phyloP scores from a whole-genome alignment of 1,140 invertebrate species.

The Drosophila melanogaster region DNA sequence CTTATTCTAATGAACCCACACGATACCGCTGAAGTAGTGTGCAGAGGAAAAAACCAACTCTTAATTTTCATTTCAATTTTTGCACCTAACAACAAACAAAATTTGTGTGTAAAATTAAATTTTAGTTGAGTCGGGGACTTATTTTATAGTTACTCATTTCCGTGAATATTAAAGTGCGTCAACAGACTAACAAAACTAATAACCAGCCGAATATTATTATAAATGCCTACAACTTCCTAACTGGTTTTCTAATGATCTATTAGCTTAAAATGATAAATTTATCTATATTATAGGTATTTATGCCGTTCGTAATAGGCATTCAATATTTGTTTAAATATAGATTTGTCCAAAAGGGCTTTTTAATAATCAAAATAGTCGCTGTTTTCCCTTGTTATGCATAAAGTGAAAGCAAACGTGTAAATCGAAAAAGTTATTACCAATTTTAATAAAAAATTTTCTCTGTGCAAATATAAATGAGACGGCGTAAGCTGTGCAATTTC shows the following conservation, averaged over 20 bases:
- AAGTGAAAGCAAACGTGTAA: too few species aligned
- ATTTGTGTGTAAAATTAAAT: background rate
- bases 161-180: background rate
- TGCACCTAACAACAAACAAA: background rate
- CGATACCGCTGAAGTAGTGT: slow-evolving; percentile 3
- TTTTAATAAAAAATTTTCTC: slow-evolving; percentile 1
- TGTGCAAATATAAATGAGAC: slow-evolving; percentile 8
- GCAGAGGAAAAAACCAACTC: background rate
- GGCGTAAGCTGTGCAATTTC: slow-evolving; percentile 2
- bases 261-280: too few species aligned
- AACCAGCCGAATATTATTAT: background rate
- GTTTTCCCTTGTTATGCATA: too few species aligned
- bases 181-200: background rate
- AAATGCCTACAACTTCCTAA: background rate
- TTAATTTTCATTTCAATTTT: background rate
- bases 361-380: too few species aligned
- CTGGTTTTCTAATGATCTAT: too few species aligned
- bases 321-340: too few species aligned
- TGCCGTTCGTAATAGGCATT: too few species aligned
- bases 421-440: background rate
- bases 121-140: background rate
- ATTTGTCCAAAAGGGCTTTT: too few species aligned
- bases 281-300: too few species aligned
- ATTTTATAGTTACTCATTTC: background rate
- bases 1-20: slow-evolving; percentile 73